A percentile compares a stretch with the other conserved stretches of the same genome.
These are phyloP conservation scores for Coracias cyanogaster DNA, from an alignment of 2,797 vertebrate genomes.

Conservation along the genomic window DNA sequence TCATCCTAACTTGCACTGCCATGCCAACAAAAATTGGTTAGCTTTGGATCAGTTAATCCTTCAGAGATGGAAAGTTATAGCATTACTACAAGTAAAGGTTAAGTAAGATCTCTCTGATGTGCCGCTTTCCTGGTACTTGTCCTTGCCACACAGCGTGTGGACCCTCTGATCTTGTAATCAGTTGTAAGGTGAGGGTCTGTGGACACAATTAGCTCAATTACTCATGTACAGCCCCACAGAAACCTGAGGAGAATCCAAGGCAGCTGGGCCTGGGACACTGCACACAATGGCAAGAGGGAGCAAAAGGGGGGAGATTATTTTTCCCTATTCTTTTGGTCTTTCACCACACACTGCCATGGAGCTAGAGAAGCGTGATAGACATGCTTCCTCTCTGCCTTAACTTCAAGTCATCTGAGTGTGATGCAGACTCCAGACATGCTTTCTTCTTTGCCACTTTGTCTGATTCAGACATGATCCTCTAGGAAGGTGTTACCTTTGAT, in stretches of 20 bases:
- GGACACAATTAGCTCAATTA: background rate
- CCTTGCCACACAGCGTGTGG: background rate
- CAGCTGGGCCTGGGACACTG: background rate
- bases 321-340: background rate
- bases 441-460: background rate
- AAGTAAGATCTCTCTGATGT: background rate
- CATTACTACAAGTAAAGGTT: background rate
- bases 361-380: background rate
- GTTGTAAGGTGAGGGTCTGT: background rate
- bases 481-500: background rate
- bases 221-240: rapidly evolving
- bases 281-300: background rate
- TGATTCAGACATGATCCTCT: background rate
- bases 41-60: background rate
- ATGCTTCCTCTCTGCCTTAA: background rate
- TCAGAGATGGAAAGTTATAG: background rate
- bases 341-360: background rate
- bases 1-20: background rate
- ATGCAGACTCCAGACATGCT: background rate
- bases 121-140: background rate
- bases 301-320: background rate
- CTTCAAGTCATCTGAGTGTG: background rate
- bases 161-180: background rate
- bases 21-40: background rate
- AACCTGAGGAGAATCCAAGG: background rate